Evolutionary conservation across 2,113 vertebrate genomes (phyloP), one percentile per base, ranked within the genome.

Genomic region (Quiscalus mexicanus): DNA sequence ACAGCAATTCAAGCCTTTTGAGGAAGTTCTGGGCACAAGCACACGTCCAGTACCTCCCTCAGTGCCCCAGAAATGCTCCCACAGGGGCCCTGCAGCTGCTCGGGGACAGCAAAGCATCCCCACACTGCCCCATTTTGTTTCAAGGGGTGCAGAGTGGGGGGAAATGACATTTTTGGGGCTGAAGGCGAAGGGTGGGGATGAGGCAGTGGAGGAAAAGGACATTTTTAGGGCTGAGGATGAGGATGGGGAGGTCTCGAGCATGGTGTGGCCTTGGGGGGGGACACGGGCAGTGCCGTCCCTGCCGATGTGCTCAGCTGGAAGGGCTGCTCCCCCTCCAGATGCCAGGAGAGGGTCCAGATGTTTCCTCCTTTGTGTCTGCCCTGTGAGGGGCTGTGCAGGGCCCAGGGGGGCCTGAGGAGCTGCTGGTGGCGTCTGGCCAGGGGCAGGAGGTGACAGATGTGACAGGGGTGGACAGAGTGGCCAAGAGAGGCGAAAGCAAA

Each of bases 311-410:
- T 30, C 4, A 0, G 53, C 56, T 84, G 59, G 76, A 55, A 47
- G 27, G 0, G 8, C 53, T 64, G 84, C 79, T 71, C 67, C 5
- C 0, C 0, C 67, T 31, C 93, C 97, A 95, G 92, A 67, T 96
- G 97, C 94, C 45, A 15, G 91, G 31, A 49, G 3, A 37, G 2
- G 10, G 30, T 58, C 90, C 98, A 98, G 97, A 87, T 97, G 98
- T 96, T 97, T 42, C 79, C 50, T 11, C 16, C 52, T 18, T 18
- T 7, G 67, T 2, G 0, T 8, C 11, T 15, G 84, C 63, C 11
- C 39, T 1, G 1, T 3, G 37, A 37, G 9, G 37, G 37, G 37
- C 37, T 37, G 37, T 37, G 37, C 37, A 37, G 37, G 37, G 37
- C 37, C 37, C 37, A 37, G 37, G 37, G 37, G 37, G 37, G 37